These are phyloP conservation scores for Euplagia quadripunctaria DNA, from an alignment of 2,888 invertebrate genomes.

Conservation along the genomic window DNA sequence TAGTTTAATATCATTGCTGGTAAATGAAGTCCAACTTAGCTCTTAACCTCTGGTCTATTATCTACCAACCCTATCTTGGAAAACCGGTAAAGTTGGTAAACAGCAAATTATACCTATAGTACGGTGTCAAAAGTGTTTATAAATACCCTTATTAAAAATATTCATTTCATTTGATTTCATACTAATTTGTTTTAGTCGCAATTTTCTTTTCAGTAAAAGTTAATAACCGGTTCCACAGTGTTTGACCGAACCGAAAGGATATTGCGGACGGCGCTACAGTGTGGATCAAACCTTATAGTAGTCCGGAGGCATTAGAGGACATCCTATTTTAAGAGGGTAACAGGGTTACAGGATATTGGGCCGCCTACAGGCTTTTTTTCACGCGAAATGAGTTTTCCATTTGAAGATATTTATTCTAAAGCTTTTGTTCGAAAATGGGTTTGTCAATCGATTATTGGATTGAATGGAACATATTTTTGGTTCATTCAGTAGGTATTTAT, in stretches of 20 bases:
- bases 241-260: not conserved
- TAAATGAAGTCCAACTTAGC: too few relatives aligned
- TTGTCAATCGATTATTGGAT: constrained; percentile 15
- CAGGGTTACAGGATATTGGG: constrained; percentile 52
- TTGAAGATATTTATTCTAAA: constrained; percentile 25
- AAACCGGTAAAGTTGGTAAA: too few relatives aligned
- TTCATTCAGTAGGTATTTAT: not conserved
- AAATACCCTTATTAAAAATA: too few relatives aligned
- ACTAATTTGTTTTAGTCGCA: not conserved
- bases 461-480: constrained; percentile 1
- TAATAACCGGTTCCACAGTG: not conserved
- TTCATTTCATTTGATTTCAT: too few relatives aligned
- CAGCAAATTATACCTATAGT: too few relatives aligned
- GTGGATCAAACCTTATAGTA: not conserved
- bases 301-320: constrained; percentile 23
- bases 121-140: too few relatives aligned
- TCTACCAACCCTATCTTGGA: too few relatives aligned
- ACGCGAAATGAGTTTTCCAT: constrained; percentile 49
- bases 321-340: constrained; percentile 42
- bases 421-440: constrained; percentile 17
- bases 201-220: not conserved
- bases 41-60: too few relatives aligned
- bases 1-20: too few relatives aligned
- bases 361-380: constrained; percentile 38
- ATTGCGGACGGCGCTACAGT: constrained; percentile 4